Evolutionary conservation across 92 coral and sea anemone genomes (phyloP).

Genomic region (Metridium senile): DNA sequence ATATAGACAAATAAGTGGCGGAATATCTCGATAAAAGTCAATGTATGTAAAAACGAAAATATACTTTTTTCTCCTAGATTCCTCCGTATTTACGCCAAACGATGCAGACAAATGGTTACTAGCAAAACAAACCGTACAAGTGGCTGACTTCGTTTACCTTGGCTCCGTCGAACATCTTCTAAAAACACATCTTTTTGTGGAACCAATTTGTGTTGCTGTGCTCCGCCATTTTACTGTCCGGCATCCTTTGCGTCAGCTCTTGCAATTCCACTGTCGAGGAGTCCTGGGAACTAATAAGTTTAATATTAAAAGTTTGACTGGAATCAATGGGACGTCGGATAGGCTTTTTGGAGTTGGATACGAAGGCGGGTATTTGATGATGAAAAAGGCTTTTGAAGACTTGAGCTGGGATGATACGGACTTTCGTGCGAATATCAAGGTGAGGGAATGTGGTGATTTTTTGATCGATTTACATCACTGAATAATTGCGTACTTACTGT

Average conservation of each 20-base stretch:
- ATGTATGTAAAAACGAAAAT: too few species aligned
- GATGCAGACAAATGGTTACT: slow-evolving; percentile 68
- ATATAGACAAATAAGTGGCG: too few species aligned
- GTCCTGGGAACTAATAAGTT: slow-evolving; percentile 45
- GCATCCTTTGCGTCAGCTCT: slow-evolving; percentile 50
- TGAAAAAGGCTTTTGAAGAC: slow-evolving; percentile 29
- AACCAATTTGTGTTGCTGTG: slow-evolving; percentile 52
- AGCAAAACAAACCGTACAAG: slow-evolving; percentile 75
- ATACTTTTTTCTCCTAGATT: slow-evolving; percentile 31
- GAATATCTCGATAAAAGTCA: too few species aligned
- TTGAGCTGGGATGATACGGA: slow-evolving; percentile 46
- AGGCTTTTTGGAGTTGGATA: slow-evolving; percentile 49
- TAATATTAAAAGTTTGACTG: slow-evolving; percentile 26
- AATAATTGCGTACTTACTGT: too few species aligned
- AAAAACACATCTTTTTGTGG: slow-evolving; percentile 53
- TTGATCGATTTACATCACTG: too few species aligned
- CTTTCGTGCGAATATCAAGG: slow-evolving; percentile 45
- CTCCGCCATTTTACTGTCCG: slow-evolving; percentile 34
- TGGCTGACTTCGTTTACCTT: slow-evolving; percentile 59
- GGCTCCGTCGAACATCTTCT: slow-evolving; percentile 70
- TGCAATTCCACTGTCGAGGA: slow-evolving; percentile 62
- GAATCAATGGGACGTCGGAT: slow-evolving; percentile 31
- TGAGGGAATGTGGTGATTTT: too few species aligned
- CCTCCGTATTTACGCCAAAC: slow-evolving; percentile 69
- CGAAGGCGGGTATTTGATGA: slow-evolving; percentile 28